These are phyloP conservation scores for Physella acuta DNA, from an alignment of 1,140 invertebrate species.

Conservation along the genomic window DNA sequence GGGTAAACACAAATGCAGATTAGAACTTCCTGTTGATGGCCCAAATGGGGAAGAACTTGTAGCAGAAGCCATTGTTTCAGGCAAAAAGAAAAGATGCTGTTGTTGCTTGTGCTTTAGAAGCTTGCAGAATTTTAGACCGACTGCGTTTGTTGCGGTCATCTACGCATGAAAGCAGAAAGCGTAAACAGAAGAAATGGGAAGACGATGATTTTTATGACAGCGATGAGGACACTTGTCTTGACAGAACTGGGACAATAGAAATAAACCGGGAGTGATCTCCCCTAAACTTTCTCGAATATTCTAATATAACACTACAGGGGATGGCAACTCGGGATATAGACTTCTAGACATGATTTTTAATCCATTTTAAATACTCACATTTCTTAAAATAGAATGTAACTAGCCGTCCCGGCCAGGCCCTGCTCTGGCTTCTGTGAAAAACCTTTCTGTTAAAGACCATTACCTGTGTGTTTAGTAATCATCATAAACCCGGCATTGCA, in stretches of 20 bases:
- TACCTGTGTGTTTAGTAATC: too few relatives aligned
- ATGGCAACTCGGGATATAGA: too few relatives aligned
- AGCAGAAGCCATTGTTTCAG: slow-evolving; percentile 83
- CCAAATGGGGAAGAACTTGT: slow-evolving; percentile 72
- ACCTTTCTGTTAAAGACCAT: too few relatives aligned
- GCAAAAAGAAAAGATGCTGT: slow-evolving; percentile 95
- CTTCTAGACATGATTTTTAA: too few relatives aligned
- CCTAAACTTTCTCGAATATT: too few relatives aligned
- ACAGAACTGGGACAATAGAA: slow-evolving; percentile 90
- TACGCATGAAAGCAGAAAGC: slow-evolving; percentile 66
- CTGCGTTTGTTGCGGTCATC: slow-evolving; percentile 77
- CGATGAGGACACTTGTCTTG: slow-evolving; percentile 95
- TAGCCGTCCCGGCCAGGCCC: too few relatives aligned
- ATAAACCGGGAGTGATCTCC: too few relatives aligned
- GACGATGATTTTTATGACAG: slow-evolving; percentile 93
- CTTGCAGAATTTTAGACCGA: slow-evolving; percentile 86
- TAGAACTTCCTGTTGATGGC: slow-evolving; percentile 77
- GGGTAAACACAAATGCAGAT: slow-evolving; percentile 52
- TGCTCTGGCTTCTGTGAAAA: too few relatives aligned
- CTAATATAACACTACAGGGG: too few relatives aligned
- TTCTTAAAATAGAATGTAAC: too few relatives aligned
- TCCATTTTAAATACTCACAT: too few relatives aligned
- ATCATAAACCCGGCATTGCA: too few relatives aligned
- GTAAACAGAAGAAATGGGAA: slow-evolving; percentile 64
- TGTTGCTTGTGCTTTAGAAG: slow-evolving; percentile 88